These are phyloP conservation scores for Parelbella ahira DNA, from an alignment of 2,888 invertebrate species.

Conservation along the genomic window DNA sequence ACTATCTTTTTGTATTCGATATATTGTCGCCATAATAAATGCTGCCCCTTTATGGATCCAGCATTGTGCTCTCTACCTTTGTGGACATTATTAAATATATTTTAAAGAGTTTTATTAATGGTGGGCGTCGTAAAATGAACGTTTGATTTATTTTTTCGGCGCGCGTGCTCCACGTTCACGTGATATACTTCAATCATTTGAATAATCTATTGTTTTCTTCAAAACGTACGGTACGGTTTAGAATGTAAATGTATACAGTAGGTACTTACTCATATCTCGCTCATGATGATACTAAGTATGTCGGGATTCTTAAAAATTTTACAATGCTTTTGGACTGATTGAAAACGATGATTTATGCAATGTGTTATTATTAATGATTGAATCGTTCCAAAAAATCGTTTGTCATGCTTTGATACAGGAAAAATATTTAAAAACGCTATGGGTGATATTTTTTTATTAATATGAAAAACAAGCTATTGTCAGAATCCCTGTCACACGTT, in stretches of 20 bases:
- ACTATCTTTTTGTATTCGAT: constrained; percentile 80
- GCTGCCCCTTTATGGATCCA: constrained; percentile 75
- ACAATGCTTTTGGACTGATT: too few species aligned
- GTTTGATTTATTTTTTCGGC: constrained; percentile 80
- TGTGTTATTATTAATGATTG: too few species aligned
- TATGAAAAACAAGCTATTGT: too few species aligned
- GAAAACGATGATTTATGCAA: too few species aligned
- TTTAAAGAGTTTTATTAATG: constrained; percentile 80
- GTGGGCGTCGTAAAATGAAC: constrained; percentile 72
- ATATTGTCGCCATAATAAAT: constrained; percentile 81
- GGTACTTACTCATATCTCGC: too few species aligned
- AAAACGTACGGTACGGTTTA: not conserved
- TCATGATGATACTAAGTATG: too few species aligned
- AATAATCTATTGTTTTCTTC: constrained; percentile 27
- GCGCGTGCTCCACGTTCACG: constrained; percentile 67
- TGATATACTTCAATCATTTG: constrained; percentile 66
- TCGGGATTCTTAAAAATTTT: too few species aligned
- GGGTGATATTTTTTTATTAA: too few species aligned
- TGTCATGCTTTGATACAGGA: too few species aligned
- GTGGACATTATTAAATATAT: constrained; percentile 81
- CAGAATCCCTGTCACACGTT: too few species aligned
- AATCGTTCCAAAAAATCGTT: too few species aligned
- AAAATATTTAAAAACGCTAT: too few species aligned
- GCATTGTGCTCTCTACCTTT: constrained; percentile 73
- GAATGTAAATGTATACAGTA: not conserved